Conservation (phyloP, 2,888 invertebrate genomes). For the Hirtodrosophila cameraria region DNA sequence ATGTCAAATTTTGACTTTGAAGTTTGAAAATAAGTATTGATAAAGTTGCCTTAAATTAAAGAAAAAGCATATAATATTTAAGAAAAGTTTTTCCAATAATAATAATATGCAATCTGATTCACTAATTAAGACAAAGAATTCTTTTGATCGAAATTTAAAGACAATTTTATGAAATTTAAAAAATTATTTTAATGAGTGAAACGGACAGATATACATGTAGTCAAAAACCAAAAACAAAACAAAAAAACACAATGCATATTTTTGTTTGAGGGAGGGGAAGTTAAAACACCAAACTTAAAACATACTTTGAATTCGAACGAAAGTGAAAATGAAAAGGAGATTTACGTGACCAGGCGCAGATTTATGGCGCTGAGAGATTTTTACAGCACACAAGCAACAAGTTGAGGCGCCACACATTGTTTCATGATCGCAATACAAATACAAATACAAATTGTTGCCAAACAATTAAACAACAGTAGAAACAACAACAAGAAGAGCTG, state of each 20-base stretch:
- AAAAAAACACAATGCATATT: constrained; percentile 37
- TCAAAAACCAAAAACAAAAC: neutral
- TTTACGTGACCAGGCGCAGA: constrained; percentile 63
- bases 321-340: constrained; percentile 65
- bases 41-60: too few relatives aligned
- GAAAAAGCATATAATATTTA: too few relatives aligned
- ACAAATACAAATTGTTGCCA: constrained; percentile 39
- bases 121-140: too few relatives aligned
- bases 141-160: too few relatives aligned
- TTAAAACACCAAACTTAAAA: constrained; percentile 30
- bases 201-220: neutral
- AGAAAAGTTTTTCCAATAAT: too few relatives aligned
- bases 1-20: too few relatives aligned
- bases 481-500: constrained; percentile 1
- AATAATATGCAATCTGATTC: too few relatives aligned
- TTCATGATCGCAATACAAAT: constrained; percentile 28
- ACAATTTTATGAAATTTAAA: neutral
- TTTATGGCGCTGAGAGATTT: constrained; percentile 49
- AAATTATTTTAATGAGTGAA: too few relatives aligned
- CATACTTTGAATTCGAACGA: constrained; percentile 46
- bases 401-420: constrained; percentile 47
- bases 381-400: constrained; percentile 7
- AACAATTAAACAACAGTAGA: constrained; percentile 44
- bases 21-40: too few relatives aligned
- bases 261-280: neutral